Evolutionary conservation across 2,797 vertebrate genomes (phyloP), one percentile per base, ranked within the genome.

Genomic region (Tangara arthus): DNA sequence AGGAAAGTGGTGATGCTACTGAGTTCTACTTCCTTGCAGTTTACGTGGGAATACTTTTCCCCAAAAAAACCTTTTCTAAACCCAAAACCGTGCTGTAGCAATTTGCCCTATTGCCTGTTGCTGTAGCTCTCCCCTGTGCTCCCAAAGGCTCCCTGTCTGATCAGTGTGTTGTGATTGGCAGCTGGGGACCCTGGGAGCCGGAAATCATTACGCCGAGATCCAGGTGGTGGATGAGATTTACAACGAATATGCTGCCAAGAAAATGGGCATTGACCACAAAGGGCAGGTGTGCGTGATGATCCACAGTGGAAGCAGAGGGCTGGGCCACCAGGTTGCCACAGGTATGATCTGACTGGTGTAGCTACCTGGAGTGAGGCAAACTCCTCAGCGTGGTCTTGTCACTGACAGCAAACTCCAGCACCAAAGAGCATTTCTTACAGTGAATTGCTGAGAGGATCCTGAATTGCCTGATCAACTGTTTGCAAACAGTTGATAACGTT

Each of bases 211-310:
- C 8, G 98, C 98, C 0, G 99, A 99, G 98, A 99, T 99, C 96
- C 99, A 99, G 95, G 99, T 99, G 72, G 99, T 99, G 87, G 99
- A 99, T 68, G 99, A 99, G 84, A 99, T 99, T 97, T 99, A 98
- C 96, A 98, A 99, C 5, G 99, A 99, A n/a, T 99, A 99, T 1
- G 99, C 99, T 5, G 99, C 99, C 50, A 99, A 98, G 97, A 99
- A 99, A 96, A 99, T 99, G 99, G 99, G 99, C 95, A 99, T 99
- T 11, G 99, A 99, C 97, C 99, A 99, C 97, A 99, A 98, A 89
- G 99, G 99, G 6, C 99, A 99, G 90, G 98, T 99, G 96, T 99
- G 99, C 53, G 99, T 99, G 95, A 99, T 99, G 99, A 99, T 99
- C 97, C 99, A 99, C 98, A 99, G 99, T 28, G 99, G 99, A 93